Percentiles rank a stretch among this genome's conserved stretches.
Conservation (phyloP, 2,888 invertebrate species). For the Sarcophaga carnaria region DNA sequence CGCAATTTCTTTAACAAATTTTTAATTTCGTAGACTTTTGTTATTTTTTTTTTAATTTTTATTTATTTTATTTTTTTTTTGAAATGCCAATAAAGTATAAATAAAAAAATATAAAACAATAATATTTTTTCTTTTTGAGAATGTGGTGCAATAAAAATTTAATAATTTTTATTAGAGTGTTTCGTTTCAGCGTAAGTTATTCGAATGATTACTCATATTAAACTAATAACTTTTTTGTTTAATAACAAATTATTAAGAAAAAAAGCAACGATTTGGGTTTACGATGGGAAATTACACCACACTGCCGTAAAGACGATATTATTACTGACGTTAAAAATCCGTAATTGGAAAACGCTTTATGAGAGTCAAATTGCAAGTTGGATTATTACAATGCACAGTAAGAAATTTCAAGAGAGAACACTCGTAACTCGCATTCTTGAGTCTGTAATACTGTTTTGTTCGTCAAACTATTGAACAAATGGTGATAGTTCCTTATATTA, state of each 20-base stretch:
- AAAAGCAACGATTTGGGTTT: too few relatives aligned
- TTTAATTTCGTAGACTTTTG: too few relatives aligned
- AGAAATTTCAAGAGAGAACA: too few relatives aligned
- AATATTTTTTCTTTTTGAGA: constrained; percentile 14
- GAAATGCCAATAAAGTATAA: neutral
- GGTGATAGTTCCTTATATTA: too few relatives aligned
- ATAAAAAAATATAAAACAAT: neutral
- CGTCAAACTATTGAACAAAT: too few relatives aligned
- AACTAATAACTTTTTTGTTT: constrained; percentile 23
- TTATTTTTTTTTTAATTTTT: neutral
- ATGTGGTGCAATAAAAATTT: constrained; percentile 24
- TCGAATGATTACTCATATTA: constrained; percentile 36
- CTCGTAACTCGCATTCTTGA: too few relatives aligned
- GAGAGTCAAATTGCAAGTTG: too few relatives aligned
- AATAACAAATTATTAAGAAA: too few relatives aligned
- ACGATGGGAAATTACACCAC: too few relatives aligned
- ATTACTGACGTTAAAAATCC: constrained; percentile 1
- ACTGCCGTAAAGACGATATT: too few relatives aligned
- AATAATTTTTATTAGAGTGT: neutral
- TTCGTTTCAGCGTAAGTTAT: constrained; percentile 7
- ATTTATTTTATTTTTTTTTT: neutral
- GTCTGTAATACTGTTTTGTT: too few relatives aligned
- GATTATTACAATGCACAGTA: neutral
- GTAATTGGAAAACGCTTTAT: constrained; percentile 6
- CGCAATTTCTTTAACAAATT: neutral